These are phyloP conservation scores for Entomyzon cyanotis DNA, from an alignment of 2,113 vertebrate genomes.

Conservation along the genomic window DNA sequence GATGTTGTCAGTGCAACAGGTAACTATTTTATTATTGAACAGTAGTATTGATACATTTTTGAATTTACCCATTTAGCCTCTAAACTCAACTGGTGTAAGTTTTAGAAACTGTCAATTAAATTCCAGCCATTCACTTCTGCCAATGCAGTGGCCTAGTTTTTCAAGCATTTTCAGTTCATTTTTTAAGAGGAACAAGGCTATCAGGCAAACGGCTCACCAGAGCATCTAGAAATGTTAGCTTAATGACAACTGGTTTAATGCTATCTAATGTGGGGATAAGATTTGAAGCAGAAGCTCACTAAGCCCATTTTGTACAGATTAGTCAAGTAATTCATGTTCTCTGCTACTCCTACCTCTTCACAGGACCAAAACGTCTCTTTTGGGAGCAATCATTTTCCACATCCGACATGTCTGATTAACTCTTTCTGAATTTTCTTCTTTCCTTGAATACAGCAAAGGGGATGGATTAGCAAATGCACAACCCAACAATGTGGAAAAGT, in stretches of 20 bases:
- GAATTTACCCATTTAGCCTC: background rate
- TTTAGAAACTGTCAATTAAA: background rate
- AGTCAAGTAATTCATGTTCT: background rate
- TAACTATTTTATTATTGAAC: constrained; percentile 31
- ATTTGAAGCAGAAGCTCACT: constrained; percentile 5
- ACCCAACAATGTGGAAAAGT: background rate
- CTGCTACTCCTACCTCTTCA: background rate
- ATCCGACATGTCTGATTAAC: background rate
- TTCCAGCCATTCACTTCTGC: background rate
- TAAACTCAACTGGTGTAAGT: background rate
- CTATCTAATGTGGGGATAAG: background rate
- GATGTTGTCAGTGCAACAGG: constrained; percentile 46
- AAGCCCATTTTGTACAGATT: constrained; percentile 15
- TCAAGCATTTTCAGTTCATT: background rate
- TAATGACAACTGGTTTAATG: constrained; percentile 15
- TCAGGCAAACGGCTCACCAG: background rate
- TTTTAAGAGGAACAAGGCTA: background rate
- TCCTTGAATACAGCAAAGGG: background rate
- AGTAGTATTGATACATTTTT: background rate
- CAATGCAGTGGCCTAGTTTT: background rate
- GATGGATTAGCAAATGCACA: background rate
- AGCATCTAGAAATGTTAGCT: background rate
- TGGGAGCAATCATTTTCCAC: background rate
- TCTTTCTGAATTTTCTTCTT: background rate
- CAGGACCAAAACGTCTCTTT: background rate